These are phyloP conservation scores for Tiliacea aurago DNA, from an alignment of 2,888 invertebrate genomes.

Conservation along the genomic window DNA sequence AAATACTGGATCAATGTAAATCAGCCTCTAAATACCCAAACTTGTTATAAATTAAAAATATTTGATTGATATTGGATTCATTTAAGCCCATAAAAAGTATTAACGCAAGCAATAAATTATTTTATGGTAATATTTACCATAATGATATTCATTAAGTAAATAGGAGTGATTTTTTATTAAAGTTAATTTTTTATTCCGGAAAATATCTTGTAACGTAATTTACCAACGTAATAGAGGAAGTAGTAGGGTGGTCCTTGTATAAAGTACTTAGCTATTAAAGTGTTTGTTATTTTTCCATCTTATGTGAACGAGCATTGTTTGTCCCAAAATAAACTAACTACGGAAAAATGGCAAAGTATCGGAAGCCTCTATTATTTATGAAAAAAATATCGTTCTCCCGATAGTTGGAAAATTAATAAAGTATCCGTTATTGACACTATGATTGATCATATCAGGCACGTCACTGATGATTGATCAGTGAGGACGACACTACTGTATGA, in stretches of 20 bases:
- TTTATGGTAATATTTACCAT: neutral
- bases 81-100: slow-evolving; percentile 5
- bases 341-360: neutral
- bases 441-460: slow-evolving; percentile 57
- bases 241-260: too few relatives aligned
- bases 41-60: neutral
- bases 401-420: slow-evolving; percentile 57
- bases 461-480: slow-evolving; percentile 51
- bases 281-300: neutral
- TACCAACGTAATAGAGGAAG: neutral
- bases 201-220: slow-evolving; percentile 2
- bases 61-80: neutral
- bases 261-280: neutral
- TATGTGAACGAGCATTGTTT: neutral
- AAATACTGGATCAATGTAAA: neutral
- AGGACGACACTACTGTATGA: slow-evolving; percentile 20
- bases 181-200: neutral
- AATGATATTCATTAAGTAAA: neutral
- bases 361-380: slow-evolving; percentile 21
- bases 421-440: slow-evolving; percentile 54
- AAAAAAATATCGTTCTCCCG: slow-evolving; percentile 24
- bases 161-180: neutral
- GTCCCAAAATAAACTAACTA: neutral
- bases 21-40: neutral
- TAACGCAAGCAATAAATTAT: neutral